Evolutionary conservation across 2,888 invertebrate species (phyloP), one percentile per base, ranked within the genome.

Genomic region (Drosophila ustulata): DNA sequence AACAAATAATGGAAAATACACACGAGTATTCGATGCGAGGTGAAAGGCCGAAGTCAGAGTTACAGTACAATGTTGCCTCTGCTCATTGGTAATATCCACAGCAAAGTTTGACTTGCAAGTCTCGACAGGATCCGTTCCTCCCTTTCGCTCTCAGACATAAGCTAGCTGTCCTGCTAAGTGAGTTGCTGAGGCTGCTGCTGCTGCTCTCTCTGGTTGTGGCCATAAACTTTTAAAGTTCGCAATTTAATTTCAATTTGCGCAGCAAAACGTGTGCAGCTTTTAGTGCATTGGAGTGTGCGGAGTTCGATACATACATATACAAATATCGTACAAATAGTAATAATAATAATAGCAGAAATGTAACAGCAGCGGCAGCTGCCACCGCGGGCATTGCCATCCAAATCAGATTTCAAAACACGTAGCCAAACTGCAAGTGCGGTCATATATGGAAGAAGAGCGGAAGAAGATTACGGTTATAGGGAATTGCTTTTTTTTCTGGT

Each of bases 221-320:
- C 64, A 88, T 88, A 88, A 83, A 89, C 87, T 85, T 89, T 83
- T 70, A 87, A 84, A 89, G 76, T 83, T 80, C 53, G 75, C 84
- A 87, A 85, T 89, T 85, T 89, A 89, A 89, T 85, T 85, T 85
- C 87, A 89, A 87, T 89, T 85, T 89, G 76, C 71, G 57, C 67
- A 41, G 65, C 47, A 49, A 23, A 74, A 74, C 78, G 80, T 73
- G 70, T 64, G 64, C 65, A 52, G n/a, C 18, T 46, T 49, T 30
- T 4, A 8, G 43, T 39, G 37, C 4, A 3, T 3, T 8, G 13
- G 37, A n/a, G n/a, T 37, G 37, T 3, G 23, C 34, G 34, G 4
- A 11, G 34, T 66, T 37, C 62, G 61, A 62, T 51, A 58, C 6
- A 50, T 51, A 58, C 6, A 50, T 61, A 53, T 26, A 62, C 70